A percentile compares a stretch with the other conserved stretches of the same genome.
Conservation (phyloP, 2,113 vertebrate genomes). For the Urocitellus parryii region DNA sequence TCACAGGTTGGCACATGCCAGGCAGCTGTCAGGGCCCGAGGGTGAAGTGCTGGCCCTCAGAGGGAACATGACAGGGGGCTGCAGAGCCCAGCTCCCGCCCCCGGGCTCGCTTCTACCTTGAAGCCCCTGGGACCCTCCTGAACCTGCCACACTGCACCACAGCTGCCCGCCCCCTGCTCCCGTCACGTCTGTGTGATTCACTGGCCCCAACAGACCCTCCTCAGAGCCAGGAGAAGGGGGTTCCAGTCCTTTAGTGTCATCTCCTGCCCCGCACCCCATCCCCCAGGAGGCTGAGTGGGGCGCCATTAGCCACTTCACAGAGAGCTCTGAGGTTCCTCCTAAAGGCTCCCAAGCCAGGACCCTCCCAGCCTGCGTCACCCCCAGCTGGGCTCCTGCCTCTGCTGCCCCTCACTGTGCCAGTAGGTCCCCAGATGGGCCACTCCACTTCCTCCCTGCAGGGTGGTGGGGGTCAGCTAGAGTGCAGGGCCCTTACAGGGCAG, state of each 20-base stretch:
- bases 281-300: neutral
- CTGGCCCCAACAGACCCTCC: neutral
- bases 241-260: neutral
- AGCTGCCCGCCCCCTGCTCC: neutral
- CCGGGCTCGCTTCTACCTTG: rapidly evolving
- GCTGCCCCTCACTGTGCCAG: neutral
- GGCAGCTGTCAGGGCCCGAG: neutral
- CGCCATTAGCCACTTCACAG: neutral
- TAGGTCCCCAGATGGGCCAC: neutral
- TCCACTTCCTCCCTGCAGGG: neutral
- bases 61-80: neutral
- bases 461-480: neutral
- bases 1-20: rapidly evolving
- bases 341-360: neutral
- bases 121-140: neutral
- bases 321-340: neutral
- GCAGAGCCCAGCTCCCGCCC: neutral
- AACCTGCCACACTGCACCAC: neutral
- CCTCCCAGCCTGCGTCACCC: neutral
- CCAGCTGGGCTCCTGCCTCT: neutral
- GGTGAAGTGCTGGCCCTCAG: rapidly evolving
- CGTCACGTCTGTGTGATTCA: neutral
- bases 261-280: neutral
- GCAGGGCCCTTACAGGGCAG: neutral
- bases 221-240: neutral